Conservation (phyloP, 2,888 invertebrate genomes). For the Gibbula magus region DNA sequence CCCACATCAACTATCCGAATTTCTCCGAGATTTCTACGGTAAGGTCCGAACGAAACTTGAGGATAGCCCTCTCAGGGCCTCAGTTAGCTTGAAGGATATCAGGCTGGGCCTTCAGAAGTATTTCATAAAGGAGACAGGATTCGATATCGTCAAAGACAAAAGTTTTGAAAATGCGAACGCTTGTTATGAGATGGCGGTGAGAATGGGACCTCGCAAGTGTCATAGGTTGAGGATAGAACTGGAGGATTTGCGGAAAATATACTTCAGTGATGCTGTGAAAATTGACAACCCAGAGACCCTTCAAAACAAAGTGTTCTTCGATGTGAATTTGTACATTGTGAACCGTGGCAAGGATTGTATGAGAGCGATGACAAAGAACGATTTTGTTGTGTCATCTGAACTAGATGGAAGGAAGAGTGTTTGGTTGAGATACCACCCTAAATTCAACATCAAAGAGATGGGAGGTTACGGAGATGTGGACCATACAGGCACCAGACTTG, state of each 20-base stretch:
- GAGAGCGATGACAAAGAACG: slow-evolving; percentile 63
- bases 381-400: slow-evolving; percentile 63
- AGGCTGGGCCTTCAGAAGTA: slow-evolving; percentile 59
- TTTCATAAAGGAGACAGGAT: slow-evolving; percentile 55
- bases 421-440: slow-evolving; percentile 63
- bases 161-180: slow-evolving; percentile 58
- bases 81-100: slow-evolving; percentile 50
- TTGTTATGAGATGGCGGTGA: slow-evolving; percentile 54
- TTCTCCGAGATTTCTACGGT: slow-evolving; percentile 63
- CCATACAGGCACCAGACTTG: slow-evolving; percentile 45
- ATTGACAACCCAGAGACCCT: slow-evolving; percentile 61
- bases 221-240: slow-evolving; percentile 61
- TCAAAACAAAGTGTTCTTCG: slow-evolving; percentile 69
- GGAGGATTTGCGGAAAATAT: slow-evolving; percentile 64
- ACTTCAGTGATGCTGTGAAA: slow-evolving; percentile 63
- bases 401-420: slow-evolving; percentile 59
- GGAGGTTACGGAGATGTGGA: slow-evolving; percentile 51
- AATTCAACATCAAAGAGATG: slow-evolving; percentile 59
- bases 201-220: slow-evolving; percentile 54
- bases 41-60: slow-evolving; percentile 52
- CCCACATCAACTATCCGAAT: slow-evolving; percentile 56
- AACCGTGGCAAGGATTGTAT: slow-evolving; percentile 68
- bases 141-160: slow-evolving; percentile 58
- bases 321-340: slow-evolving; percentile 65
- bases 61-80: slow-evolving; percentile 44